Evolutionary conservation across 2,797 vertebrate genomes (phyloP), one percentile per base, ranked within the genome.

Genomic region (Notolabrus celidotus): DNA sequence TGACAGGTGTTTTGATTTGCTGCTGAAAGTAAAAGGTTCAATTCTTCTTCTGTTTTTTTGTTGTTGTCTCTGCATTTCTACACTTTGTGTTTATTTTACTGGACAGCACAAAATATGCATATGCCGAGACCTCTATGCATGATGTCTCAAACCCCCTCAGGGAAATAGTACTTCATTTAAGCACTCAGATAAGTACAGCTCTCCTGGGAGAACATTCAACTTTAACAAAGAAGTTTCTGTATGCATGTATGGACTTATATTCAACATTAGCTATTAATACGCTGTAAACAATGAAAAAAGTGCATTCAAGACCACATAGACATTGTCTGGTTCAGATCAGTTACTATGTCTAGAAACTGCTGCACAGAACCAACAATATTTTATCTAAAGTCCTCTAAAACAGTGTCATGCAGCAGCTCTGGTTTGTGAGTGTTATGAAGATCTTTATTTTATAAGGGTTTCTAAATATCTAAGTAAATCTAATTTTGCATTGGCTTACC

Each of bases 101-200:
- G 56, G 31, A 63, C 41, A 66, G 56, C 53, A 81, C 71, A 77
- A 74, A 67, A 79, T 79, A 76, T 80, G 54, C 72, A 79, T 39
- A 70, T 69, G 47, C 56, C 22, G 86, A 59, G 67, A 84, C 62
- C 63, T 74, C 63, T 72, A 41, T 52, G 53, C 51, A 56, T 19
- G 17, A 53, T 67, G 73, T 74, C 63, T 79, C 49, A 14, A 61
- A 68, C 52, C 59, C 69, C 74, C 61, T 61, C 58, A 50, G 77
- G 77, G 67, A 42, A 62, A 46, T 62, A 67, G 7, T 31, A 23
- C 27, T 61, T 41, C 41, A 20, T 67, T 69, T 55, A 15, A 72
- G 15, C 53, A 57, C 33, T 53, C 43, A 27, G 38, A 67, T 33
- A 67, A 46, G 15, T 31, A 11, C 34, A 51, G 59, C 49, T 70